Evolutionary conservation across 2,888 invertebrate species (phyloP).

Genomic region (Eutolmus rufibarbis): DNA sequence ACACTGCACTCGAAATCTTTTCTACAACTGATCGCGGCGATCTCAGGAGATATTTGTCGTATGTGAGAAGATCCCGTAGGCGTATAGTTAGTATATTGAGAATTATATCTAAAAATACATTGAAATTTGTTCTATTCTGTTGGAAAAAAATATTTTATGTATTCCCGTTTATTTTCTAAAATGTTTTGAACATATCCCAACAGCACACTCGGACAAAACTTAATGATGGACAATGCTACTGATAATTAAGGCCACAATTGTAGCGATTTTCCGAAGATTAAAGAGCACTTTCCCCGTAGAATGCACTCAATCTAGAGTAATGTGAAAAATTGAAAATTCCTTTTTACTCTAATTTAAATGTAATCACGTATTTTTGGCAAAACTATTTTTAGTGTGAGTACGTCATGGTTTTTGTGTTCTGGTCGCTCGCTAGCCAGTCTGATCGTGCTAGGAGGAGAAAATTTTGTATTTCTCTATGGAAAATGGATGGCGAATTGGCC

Average conservation of each 20-base stretch:
- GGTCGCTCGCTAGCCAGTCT: not conserved
- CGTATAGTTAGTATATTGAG: conserved; percentile 30
- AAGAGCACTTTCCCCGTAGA: not conserved
- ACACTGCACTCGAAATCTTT: not conserved
- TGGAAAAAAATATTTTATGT: not conserved
- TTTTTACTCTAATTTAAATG: conserved; percentile 42
- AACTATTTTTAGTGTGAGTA: conserved; percentile 50
- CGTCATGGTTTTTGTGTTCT: conserved; percentile 26
- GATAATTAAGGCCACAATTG: not conserved
- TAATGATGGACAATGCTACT: not conserved
- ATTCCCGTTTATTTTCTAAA: not conserved
- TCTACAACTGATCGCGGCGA: conserved; percentile 2
- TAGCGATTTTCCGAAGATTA: not conserved
- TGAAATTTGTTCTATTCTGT: not conserved
- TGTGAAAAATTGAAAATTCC: conserved; percentile 4
- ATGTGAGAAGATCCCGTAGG: conserved; percentile 18
- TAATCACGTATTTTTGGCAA: conserved; percentile 51
- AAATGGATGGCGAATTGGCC: not conserved
- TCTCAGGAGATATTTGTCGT: conserved; percentile 26
- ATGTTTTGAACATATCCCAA: not conserved
- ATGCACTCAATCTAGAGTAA: not conserved
- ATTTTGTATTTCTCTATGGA: not conserved
- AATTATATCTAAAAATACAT: conserved; percentile 36
- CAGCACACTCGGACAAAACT: not conserved
- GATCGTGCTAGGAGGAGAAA: not conserved